These are phyloP conservation scores for Eciton burchellii DNA, from an alignment of 1,140 invertebrate species.

Conservation along the genomic window DNA sequence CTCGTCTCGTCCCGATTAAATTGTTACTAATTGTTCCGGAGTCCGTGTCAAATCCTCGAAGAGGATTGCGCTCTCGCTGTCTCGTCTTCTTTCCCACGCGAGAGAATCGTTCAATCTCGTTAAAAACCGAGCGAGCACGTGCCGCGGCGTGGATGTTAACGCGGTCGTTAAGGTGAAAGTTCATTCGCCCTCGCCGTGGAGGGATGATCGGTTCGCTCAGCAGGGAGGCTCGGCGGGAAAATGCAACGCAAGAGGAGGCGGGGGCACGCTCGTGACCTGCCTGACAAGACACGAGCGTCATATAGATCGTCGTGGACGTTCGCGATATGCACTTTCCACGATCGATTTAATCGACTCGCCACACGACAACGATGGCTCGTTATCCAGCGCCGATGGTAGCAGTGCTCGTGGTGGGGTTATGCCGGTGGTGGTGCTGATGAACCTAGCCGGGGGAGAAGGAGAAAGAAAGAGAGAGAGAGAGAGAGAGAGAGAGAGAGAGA, in stretches of 20 bases:
- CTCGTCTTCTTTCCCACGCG: background rate
- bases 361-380: constrained; percentile 45
- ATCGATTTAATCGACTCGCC: constrained; percentile 59
- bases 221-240: constrained; percentile 4
- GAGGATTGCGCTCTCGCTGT: background rate
- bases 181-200: constrained; percentile 19
- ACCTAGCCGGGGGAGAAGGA: constrained; percentile 26
- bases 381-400: background rate
- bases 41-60: background rate
- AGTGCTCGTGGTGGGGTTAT: background rate
- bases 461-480: constrained; percentile 37
- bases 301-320: background rate
- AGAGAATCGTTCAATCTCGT: background rate
- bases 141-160: background rate
- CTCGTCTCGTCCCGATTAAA: too few relatives aligned
- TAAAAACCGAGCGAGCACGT: constrained; percentile 22
- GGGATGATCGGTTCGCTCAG: background rate
- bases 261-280: background rate
- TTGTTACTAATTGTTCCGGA: background rate
- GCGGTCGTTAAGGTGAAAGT: constrained; percentile 50
- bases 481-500: constrained; percentile 21
- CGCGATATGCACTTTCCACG: constrained; percentile 50
- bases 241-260: constrained; percentile 16
- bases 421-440: constrained; percentile 22
- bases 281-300: constrained; percentile 22